Conservation (phyloP, 2,888 invertebrate species). For the Melanostoma mellinum region DNA sequence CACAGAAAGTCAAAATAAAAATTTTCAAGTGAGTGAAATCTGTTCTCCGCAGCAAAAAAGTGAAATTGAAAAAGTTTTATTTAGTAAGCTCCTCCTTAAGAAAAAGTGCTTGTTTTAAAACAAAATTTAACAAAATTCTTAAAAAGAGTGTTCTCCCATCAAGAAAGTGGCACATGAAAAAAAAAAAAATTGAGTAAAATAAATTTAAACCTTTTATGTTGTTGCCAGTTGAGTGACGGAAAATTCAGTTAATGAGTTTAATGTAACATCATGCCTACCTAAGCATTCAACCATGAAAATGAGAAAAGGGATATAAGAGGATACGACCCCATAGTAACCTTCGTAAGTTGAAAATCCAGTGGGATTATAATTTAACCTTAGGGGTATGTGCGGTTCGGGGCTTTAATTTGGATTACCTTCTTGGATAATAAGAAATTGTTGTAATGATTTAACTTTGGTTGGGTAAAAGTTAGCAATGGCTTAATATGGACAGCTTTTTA, state of each 20-base stretch:
- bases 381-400: background rate
- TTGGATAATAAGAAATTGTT: slow-evolving; percentile 15
- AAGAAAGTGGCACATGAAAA: background rate
- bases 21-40: too few relatives aligned
- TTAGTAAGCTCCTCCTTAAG: too few relatives aligned
- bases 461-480: slow-evolving; percentile 6
- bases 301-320: slow-evolving; percentile 13
- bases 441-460: slow-evolving; percentile 1
- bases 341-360: slow-evolving; percentile 10
- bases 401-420: slow-evolving; percentile 7
- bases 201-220: slow-evolving; percentile 8
- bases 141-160: background rate
- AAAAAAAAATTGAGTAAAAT: background rate
- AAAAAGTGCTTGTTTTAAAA: too few relatives aligned
- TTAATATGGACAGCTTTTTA: too few relatives aligned
- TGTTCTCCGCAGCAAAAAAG: too few relatives aligned
- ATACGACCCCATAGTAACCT: slow-evolving; percentile 5
- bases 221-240: slow-evolving; percentile 25
- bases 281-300: slow-evolving; percentile 22
- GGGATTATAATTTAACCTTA: slow-evolving; percentile 6
- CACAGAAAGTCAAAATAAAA: too few relatives aligned
- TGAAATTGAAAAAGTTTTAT: too few relatives aligned
- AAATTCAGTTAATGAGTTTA: slow-evolving; percentile 24
- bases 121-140: too few relatives aligned
- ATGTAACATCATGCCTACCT: slow-evolving; percentile 23